These are phyloP conservation scores for Acrocyrtus sp. DNA, from an alignment of 2,888 invertebrate genomes.

Conservation along the genomic window DNA sequence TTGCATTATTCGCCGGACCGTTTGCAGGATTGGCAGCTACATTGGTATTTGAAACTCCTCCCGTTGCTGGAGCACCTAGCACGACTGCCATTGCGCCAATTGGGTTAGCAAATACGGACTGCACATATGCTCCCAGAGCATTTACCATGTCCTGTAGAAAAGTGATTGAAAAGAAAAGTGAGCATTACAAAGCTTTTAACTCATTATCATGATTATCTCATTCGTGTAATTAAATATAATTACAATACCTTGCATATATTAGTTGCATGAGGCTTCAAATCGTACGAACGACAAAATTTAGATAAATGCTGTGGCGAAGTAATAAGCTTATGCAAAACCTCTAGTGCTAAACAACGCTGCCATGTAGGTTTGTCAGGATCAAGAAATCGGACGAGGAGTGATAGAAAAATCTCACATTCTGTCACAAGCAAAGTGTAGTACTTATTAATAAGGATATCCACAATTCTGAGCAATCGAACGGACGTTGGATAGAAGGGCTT, in stretches of 20 bases:
- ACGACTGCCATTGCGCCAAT: slow-evolving; percentile 64
- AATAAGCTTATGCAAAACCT: slow-evolving; percentile 94
- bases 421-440: slow-evolving; percentile 93
- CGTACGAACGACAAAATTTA: slow-evolving; percentile 95
- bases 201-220: too few relatives aligned
- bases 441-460: slow-evolving; percentile 91
- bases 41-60: slow-evolving; percentile 37
- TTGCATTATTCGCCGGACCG: slow-evolving; percentile 78
- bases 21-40: slow-evolving; percentile 73
- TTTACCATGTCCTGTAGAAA: slow-evolving; percentile 95
- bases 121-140: slow-evolving; percentile 92
- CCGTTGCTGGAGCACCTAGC: slow-evolving; percentile 42
- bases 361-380: slow-evolving; percentile 96
- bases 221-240: too few relatives aligned
- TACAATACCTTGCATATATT: slow-evolving; percentile 73
- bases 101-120: slow-evolving; percentile 85
- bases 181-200: too few relatives aligned
- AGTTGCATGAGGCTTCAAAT: slow-evolving; percentile 92
- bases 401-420: slow-evolving; percentile 98
- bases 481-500: slow-evolving; percentile 97
- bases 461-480: slow-evolving; percentile 91
- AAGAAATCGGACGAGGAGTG: slow-evolving; percentile 94
- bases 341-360: slow-evolving; percentile 94
- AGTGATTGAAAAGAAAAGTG: too few relatives aligned
- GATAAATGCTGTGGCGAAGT: slow-evolving; percentile 87